Evolutionary conservation across 2,113 vertebrate genomes (phyloP).

Genomic region (cattle (Bos taurus)): ARS-UCD2.0 NC_037356.1:17288001-17288500

Average conservation of each 20-base stretch:
- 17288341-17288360: background rate
- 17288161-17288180: background rate
- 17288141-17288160: background rate
- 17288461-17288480: slow-evolving; percentile 30
- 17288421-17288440: slow-evolving; percentile 40
- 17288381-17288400: slow-evolving; percentile 37
- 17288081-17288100: background rate
- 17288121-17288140: background rate
- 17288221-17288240: slow-evolving; percentile 60
- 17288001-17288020: background rate
- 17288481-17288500: background rate
- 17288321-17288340: background rate
- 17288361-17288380: slow-evolving; percentile 20
- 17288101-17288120: background rate
- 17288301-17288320: slow-evolving; percentile 67
- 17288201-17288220: background rate
- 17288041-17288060: background rate
- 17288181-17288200: background rate
- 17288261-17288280: slow-evolving; percentile 73
- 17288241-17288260: slow-evolving; percentile 58
- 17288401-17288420: background rate
- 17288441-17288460: slow-evolving; percentile 31
- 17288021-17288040: background rate
- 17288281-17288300: slow-evolving; percentile 73
- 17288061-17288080: background rate